Evolutionary conservation across 2,113 vertebrate species (phyloP), one percentile per base, ranked within the genome.

Genomic region (Ceyx cyanopectus): DNA sequence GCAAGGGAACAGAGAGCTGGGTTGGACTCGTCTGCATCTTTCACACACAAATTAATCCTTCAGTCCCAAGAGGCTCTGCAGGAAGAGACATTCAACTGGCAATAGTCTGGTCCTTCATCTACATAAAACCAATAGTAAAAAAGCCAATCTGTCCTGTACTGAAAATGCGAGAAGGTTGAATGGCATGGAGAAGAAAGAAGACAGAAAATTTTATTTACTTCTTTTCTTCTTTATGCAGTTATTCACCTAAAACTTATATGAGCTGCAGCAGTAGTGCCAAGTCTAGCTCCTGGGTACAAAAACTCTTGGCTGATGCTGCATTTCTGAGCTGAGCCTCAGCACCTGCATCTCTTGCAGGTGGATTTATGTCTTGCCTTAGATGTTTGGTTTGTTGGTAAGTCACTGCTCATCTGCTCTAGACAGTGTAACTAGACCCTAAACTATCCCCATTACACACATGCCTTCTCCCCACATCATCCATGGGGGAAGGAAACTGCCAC

Each of bases 391-490:
- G 12, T 3, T 54, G 85, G 58, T 48, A 83, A 54, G 37, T 4
- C 22, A 0, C 22, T 1, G 29, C 77, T 80, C 43, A 11, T 10
- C 23, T 67, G 73, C 78, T n/a, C 77, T 17, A 37, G 57, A 13
- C 9, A 21, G 8, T 37, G 16, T 14, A 69, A 48, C 9, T 9
- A 43, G 48, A 32, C 29, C 68, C 68, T 7, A 24, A 61, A 53
- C 2, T 56, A 18, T 6, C 19, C 34, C 45, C 5, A 1, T 8
- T 17, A 14, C 29, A 24, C 2, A n/a, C 24, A 5, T 14, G 20
- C 37, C 34, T 32, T n/a, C 54, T 57, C 41, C 46, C 32, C 34
- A 30, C 29, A 5, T 15, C 1, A 0, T 10, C 65, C n/a, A 4
- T 0, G 60, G 18, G 8, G 17, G 43, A 24, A 63, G 56, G 76